These are phyloP conservation scores for Drosophila sproati DNA, from an alignment of 1,140 invertebrate species.

Conservation along the genomic window DNA sequence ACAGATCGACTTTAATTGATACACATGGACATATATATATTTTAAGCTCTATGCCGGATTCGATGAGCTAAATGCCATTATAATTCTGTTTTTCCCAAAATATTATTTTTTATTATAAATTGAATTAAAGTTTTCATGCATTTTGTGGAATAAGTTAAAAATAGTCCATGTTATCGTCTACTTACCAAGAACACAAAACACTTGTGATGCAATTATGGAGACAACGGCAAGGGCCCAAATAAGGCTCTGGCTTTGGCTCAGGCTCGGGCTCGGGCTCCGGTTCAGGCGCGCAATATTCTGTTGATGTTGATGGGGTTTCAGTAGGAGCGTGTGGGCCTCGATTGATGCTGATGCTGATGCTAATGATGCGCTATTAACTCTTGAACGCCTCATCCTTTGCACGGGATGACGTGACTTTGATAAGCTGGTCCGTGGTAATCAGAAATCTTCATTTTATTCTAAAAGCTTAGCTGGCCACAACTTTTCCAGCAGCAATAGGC, in stretches of 20 bases:
- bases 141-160: neutral
- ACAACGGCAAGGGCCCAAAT: conserved; percentile 53
- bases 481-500: conserved; percentile 1
- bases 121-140: too few species aligned
- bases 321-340: conserved; percentile 41
- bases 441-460: conserved; percentile 69
- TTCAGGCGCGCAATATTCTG: neutral
- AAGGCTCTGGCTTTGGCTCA: conserved; percentile 4
- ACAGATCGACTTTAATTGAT: neutral
- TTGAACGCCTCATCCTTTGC: conserved; percentile 77
- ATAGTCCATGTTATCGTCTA: neutral
- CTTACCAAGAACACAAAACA: conserved; percentile 53
- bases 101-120: neutral
- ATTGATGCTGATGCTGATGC: conserved; percentile 68
- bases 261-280: neutral
- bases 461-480: conserved; percentile 16
- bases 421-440: conserved; percentile 52
- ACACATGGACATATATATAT: neutral
- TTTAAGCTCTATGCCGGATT: too few species aligned
- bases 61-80: neutral
- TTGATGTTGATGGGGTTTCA: conserved; percentile 8
- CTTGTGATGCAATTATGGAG: conserved; percentile 54
- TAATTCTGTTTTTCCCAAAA: neutral
- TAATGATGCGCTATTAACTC: conserved; percentile 51
- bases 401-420: conserved; percentile 69